A percentile compares a stretch with the other conserved stretches of the same genome.
Evolutionary conservation across 2,113 vertebrate species (phyloP).

Genomic region (Cynoglossus semilaevis): DNA sequence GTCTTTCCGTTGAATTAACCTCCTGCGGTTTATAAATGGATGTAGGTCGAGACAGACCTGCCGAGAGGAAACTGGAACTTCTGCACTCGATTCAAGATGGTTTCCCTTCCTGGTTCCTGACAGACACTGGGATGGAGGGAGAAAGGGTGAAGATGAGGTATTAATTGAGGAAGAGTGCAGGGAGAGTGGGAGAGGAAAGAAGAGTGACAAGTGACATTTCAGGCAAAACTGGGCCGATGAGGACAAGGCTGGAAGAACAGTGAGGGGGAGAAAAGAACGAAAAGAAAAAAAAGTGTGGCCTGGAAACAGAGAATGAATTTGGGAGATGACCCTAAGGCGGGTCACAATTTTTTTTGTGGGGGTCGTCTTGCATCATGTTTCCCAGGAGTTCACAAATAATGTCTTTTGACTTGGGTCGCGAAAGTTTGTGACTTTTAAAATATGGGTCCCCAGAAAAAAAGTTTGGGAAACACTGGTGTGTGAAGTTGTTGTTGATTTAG

Average conservation of each 20-base stretch:
- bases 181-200: slow-evolving; percentile 7
- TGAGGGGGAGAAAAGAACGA: slow-evolving; percentile 31
- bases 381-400: no score
- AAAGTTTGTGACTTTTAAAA: no score
- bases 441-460: no score
- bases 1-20: slow-evolving; percentile 22
- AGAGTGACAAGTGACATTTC: slow-evolving; percentile 41
- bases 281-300: slow-evolving; percentile 49
- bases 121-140: slow-evolving; percentile 11
- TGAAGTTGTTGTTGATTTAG: no score
- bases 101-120: slow-evolving; percentile 29
- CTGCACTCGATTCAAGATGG: slow-evolving; percentile 42
- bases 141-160: slow-evolving; percentile 9
- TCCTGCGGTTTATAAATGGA: slow-evolving; percentile 27
- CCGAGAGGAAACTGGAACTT: slow-evolving; percentile 19
- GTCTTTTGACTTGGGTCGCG: no score
- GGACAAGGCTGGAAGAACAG: slow-evolving; percentile 58
- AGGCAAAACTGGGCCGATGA: slow-evolving; percentile 67
- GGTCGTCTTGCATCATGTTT: no score
- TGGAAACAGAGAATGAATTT: slow-evolving; percentile 39
- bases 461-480: no score
- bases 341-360: no score
- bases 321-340: no score
- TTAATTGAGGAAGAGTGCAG: slow-evolving; percentile 27
- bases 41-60: slow-evolving; percentile 3